These are phyloP conservation scores for Magallana ariakensis DNA, from an alignment of 1,140 invertebrate species.

Conservation along the genomic window DNA sequence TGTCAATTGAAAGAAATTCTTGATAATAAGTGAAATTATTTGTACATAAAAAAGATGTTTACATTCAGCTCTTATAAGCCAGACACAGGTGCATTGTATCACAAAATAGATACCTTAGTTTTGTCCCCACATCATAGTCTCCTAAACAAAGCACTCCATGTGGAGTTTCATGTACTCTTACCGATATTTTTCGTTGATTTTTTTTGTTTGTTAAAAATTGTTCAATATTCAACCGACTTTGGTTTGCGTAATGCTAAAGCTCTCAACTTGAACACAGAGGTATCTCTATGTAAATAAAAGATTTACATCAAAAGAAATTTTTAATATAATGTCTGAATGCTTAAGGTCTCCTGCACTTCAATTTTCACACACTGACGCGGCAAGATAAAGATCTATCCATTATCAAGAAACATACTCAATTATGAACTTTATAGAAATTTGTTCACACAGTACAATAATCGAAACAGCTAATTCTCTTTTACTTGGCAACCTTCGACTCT, in stretches of 20 bases:
- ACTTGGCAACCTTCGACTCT: not conserved
- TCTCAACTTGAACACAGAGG: not conserved
- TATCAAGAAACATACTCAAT: not conserved
- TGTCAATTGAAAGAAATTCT: not conserved
- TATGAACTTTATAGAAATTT: constrained; percentile 5
- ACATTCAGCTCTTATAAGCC: not conserved
- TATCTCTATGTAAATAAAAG: constrained; percentile 18
- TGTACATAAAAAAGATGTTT: constrained; percentile 21
- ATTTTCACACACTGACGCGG: not conserved
- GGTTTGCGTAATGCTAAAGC: not conserved
- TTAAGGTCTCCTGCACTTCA: not conserved
- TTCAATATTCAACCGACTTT: constrained; percentile 4
- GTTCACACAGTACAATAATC: not conserved
- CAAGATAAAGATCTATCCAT: constrained; percentile 19
- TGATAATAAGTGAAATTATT: not conserved
- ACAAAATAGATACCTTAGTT: not conserved
- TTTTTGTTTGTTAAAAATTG: not conserved
- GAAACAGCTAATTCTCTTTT: not conserved
- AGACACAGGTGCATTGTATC: constrained; percentile 1
- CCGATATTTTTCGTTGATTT: not conserved
- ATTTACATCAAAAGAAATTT: not conserved
- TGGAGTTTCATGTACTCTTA: not conserved
- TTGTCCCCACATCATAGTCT: not conserved
- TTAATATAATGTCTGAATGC: not conserved
- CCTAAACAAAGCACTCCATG: not conserved